These are phyloP conservation scores for Pseudeuparius sepicola DNA, from an alignment of 2,888 invertebrate genomes.

Conservation along the genomic window DNA sequence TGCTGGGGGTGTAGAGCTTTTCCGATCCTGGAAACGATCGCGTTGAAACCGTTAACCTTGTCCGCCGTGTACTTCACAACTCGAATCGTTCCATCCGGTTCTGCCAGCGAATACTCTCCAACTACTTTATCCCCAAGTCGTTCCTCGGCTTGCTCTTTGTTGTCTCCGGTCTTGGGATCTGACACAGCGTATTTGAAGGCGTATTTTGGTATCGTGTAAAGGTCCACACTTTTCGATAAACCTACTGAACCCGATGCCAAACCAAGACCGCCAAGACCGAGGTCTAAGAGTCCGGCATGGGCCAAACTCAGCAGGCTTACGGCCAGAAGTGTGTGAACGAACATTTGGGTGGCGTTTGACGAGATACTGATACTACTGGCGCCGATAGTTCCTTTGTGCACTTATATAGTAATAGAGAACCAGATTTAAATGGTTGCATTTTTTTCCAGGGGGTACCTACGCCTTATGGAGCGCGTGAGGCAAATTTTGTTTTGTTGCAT, in stretches of 20 bases:
- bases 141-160: slow-evolving; percentile 47
- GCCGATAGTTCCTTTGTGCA: too few relatives aligned
- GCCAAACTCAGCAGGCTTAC: too few relatives aligned
- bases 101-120: slow-evolving; percentile 31
- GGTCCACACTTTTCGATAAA: slow-evolving; percentile 12
- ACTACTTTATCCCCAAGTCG: slow-evolving; percentile 47
- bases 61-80: slow-evolving; percentile 32
- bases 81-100: slow-evolving; percentile 33
- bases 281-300: too few relatives aligned
- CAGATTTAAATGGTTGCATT: too few relatives aligned
- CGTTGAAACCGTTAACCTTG: slow-evolving; percentile 18
- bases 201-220: slow-evolving; percentile 30
- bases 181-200: slow-evolving; percentile 47
- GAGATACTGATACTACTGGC: too few relatives aligned
- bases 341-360: too few relatives aligned
- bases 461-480: too few relatives aligned
- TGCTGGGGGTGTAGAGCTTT: slow-evolving; percentile 15
- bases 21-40: slow-evolving; percentile 17
- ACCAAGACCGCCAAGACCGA: too few relatives aligned
- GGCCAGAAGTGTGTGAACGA: too few relatives aligned
- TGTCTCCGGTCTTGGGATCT: slow-evolving; percentile 49
- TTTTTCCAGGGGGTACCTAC: too few relatives aligned
- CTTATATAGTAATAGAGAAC: slow-evolving; percentile 2
- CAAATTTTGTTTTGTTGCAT: too few relatives aligned
- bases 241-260: slow-evolving; percentile 8